Base-by-base conservation (phyloP, 2,797 vertebrate species). In the Poeciliopsis infans region DNA sequence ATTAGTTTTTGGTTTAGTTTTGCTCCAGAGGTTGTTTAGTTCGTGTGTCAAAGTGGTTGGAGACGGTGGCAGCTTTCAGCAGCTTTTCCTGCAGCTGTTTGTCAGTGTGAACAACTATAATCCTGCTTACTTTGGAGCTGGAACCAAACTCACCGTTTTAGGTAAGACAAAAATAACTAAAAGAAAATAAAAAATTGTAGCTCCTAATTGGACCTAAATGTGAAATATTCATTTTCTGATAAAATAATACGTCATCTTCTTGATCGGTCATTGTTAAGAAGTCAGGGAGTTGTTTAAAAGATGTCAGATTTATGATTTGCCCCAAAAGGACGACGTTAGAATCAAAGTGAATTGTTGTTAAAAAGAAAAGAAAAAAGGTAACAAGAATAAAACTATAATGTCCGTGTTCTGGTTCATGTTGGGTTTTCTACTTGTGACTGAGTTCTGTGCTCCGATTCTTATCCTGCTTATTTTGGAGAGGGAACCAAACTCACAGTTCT, bases 101-200 rank as follows among this genome's bases (percentile, higher is more conserved):
- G 2, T 49, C 47, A 49, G 47, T 49, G 47, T 49, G 47, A 49
- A 49, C 47, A 2, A 49, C 47, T 49, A 7, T 18, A 0, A 49
- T 49, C 47, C 47, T 7, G 86, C 94, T 84, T 81, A 31, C 77
- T 85, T 96, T 83, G 95, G 95, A 46, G 66, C 79, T 1, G 96
- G 95, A 83, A 96, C 94, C 77, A 94, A 90, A 89, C 94, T 97
- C 86, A 94, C 92, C 0, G 95, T 96, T 79, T 36, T 93, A 61
- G 95, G 95, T 96, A 90, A 95, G 76, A 78, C 39, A 36, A 36
- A 36, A 36, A 0, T 36, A 5, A 36, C 5, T 4, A 4, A 5
- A 31, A 31, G 13, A 13, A 12, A 28, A 59, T 0, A 20, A 13
- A 31, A 66, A 25, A 20, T 41, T 39, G 36, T 41, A 5, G 39